Percentiles rank a stretch among this genome's conserved stretches.
These are phyloP conservation scores for Chymomyza amoena DNA, from an alignment of 2,888 invertebrate species.

Conservation along the genomic window DNA sequence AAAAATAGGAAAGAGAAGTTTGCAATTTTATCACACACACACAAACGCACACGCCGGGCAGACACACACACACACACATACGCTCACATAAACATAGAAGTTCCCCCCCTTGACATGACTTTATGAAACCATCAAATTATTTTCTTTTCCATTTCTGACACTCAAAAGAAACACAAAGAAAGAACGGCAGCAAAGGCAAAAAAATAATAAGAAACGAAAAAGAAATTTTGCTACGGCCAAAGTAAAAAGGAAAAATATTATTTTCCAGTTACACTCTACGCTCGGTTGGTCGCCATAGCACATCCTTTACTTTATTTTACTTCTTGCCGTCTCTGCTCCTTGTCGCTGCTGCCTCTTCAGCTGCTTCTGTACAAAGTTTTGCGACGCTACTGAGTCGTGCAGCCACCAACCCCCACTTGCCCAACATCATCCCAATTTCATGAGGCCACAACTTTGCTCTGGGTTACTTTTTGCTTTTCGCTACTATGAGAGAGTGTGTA, in stretches of 20 bases:
- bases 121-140: slow-evolving; percentile 78
- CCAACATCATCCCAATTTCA: background rate
- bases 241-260: slow-evolving; percentile 68
- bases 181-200: slow-evolving; percentile 28
- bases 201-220: slow-evolving; percentile 26
- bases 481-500: slow-evolving; percentile 21
- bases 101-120: slow-evolving; percentile 46
- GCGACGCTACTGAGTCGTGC: slow-evolving; percentile 13
- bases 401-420: slow-evolving; percentile 6
- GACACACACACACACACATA: slow-evolving; percentile 9
- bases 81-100: slow-evolving; percentile 3
- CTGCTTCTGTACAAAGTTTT: slow-evolving; percentile 56
- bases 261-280: slow-evolving; percentile 76
- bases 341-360: background rate
- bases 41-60: slow-evolving; percentile 25
- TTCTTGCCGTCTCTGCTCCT: slow-evolving; percentile 5
- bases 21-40: slow-evolving; percentile 69
- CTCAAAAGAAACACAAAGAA: slow-evolving; percentile 72
- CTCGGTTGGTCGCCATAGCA: slow-evolving; percentile 61
- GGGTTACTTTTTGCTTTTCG: slow-evolving; percentile 8
- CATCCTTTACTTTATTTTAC: slow-evolving; percentile 71
- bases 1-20: slow-evolving; percentile 47
- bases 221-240: slow-evolving; percentile 13
- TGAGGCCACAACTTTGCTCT: background rate
- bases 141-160: slow-evolving; percentile 79